Evolutionary conservation across 2,888 invertebrate species (phyloP), one percentile per base, ranked within the genome.

Genomic region (Sphaeridia pumilis): DNA sequence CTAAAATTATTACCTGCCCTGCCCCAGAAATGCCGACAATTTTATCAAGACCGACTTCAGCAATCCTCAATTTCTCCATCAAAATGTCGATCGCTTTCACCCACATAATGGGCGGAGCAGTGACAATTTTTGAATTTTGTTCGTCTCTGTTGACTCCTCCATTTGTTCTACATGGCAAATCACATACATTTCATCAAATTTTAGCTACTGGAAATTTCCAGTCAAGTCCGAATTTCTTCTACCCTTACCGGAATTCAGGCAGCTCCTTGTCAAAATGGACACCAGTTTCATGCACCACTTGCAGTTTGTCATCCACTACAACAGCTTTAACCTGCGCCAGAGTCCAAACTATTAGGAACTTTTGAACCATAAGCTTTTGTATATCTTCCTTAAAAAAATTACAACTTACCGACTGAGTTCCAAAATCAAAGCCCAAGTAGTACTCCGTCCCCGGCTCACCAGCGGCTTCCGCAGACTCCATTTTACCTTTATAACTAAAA

Each of bases 81-180:
- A 92, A 78, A 74, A 93, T 81, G 68, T 97, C 95, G 42, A 95
- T 69, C 0, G 94, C 92, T 73, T 93, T 92, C 5, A 97, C 83
- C 94, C 94, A 97, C 82, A 97, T 85, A 25, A 87, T 73, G 0
- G 89, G 83, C 1, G 93, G 93, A 1, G 84, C 85, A 42, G 82
- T 83, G 60, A 84, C 84, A 46, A 56, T 49, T 41, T 56, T 52
- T 14, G 53, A 35, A 35, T 56, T 53, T 28, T 26, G 12, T 20
- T 56, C 52, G 41, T 52, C 52, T 43, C 49, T 27, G 46, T 56
- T 56, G 7, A 52, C 55, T 17, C 55, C 55, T 26, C 52, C 52
- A 21, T 34, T 47, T 20, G 55, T 55, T 24, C 55, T 55, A 31
- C n/a, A 52, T 26, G 24, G n/a, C n/a, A n/a, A n/a, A n/a, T n/a